Evolutionary conservation across 2,113 vertebrate species (phyloP).

Genomic region (Orthonyx spaldingii): DNA sequence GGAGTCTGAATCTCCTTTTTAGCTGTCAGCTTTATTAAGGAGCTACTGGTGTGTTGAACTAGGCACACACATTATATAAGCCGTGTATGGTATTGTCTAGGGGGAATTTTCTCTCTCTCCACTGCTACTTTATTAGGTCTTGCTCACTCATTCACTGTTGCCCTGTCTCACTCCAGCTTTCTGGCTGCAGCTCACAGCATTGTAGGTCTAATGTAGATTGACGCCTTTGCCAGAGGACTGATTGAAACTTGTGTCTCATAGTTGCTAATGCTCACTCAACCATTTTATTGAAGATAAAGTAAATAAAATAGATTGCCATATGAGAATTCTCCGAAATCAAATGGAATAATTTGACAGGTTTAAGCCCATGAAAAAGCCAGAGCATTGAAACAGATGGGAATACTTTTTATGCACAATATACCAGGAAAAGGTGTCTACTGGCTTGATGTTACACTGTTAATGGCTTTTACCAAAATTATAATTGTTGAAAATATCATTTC

Average conservation of each 20-base stretch:
- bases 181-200: constrained; percentile 57
- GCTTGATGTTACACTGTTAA: constrained; percentile 12
- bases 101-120: constrained; percentile 68
- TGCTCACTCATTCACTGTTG: constrained; percentile 34
- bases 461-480: constrained; percentile 28
- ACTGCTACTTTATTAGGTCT: constrained; percentile 45
- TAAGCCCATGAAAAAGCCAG: constrained; percentile 67
- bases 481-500: neutral
- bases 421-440: constrained; percentile 1
- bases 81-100: constrained; percentile 57
- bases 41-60: constrained; percentile 72
- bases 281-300: constrained; percentile 98
- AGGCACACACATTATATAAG: constrained; percentile 76
- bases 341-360: constrained; percentile 84
- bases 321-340: constrained; percentile 88
- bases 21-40: constrained; percentile 78
- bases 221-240: constrained; percentile 76
- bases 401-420: constrained; percentile 56
- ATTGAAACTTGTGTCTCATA: constrained; percentile 90
- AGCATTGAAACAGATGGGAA: constrained; percentile 63
- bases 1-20: constrained; percentile 70
- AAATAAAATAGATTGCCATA: constrained; percentile 93
- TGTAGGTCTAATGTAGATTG: constrained; percentile 79
- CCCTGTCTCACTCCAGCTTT: constrained; percentile 58
- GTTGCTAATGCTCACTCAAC: constrained; percentile 91